Evolutionary conservation across 2,888 invertebrate species (phyloP).

Genomic region (Mesorhabditis belari): DNA sequence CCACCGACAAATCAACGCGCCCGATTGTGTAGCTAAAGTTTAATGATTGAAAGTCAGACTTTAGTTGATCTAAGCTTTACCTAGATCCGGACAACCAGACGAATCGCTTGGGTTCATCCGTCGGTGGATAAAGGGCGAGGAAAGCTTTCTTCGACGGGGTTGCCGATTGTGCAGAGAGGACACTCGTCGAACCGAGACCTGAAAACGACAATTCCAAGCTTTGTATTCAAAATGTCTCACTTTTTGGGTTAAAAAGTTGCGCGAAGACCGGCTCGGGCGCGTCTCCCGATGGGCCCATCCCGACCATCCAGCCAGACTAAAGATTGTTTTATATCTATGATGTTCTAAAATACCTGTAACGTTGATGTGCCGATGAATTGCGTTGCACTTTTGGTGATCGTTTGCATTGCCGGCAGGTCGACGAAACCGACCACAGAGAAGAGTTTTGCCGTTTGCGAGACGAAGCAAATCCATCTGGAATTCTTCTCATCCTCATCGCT

Average conservation of each 20-base stretch:
- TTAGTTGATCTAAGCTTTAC: neutral
- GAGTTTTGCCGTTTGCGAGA: conserved; percentile 31
- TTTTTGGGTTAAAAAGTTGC: neutral
- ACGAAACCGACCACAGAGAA: conserved; percentile 17
- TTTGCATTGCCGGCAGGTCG: neutral
- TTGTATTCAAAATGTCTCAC: too few species aligned
- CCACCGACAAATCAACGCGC: conserved; percentile 8
- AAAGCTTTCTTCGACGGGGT: too few species aligned
- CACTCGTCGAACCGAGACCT: too few species aligned
- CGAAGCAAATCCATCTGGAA: conserved; percentile 30
- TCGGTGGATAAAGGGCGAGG: neutral
- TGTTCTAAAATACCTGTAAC: conserved; percentile 1
- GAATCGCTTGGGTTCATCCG: neutral
- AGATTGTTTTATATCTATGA: too few species aligned
- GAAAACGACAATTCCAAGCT: too few species aligned
- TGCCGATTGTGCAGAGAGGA: too few species aligned
- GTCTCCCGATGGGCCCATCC: conserved; percentile 11
- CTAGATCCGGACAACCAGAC: neutral
- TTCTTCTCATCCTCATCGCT: conserved; percentile 19
- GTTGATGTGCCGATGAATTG: neutral
- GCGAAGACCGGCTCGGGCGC: neutral
- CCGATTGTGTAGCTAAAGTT: conserved; percentile 7
- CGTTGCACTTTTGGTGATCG: conserved; percentile 1
- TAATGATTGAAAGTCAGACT: too few species aligned
- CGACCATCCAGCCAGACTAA: conserved; percentile 21